Percentiles rank a stretch among this genome's conserved stretches.
phyloP scores from a whole-genome alignment of 2,888 invertebrate species.

The Drosophila pseudotalamancana region DNA sequence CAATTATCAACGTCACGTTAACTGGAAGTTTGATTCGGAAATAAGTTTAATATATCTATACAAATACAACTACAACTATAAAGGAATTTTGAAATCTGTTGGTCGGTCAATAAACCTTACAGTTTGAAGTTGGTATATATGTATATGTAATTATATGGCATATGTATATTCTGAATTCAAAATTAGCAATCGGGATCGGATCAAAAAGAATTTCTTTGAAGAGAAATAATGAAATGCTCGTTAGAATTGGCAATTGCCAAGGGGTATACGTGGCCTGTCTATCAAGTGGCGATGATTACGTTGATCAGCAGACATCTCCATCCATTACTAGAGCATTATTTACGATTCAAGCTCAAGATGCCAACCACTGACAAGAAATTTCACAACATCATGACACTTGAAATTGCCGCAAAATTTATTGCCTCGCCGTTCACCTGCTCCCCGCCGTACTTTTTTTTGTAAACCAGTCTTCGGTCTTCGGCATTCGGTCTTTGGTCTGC shows the following conservation, averaged over 20 bases:
- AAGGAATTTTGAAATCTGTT: not conserved
- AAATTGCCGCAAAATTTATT: constrained; percentile 69
- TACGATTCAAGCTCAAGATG: constrained; percentile 78
- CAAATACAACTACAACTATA: not conserved
- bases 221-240: constrained; percentile 37
- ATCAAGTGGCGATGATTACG: constrained; percentile 46
- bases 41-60: not conserved
- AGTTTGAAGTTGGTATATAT: not conserved
- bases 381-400: constrained; percentile 70
- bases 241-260: constrained; percentile 51
- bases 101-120: constrained; percentile 44
- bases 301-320: constrained; percentile 44
- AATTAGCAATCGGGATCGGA: constrained; percentile 26
- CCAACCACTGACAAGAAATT: constrained; percentile 68
- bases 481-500: constrained; percentile 16
- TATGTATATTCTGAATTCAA: constrained; percentile 32
- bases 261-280: constrained; percentile 51
- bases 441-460: constrained; percentile 27
- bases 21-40: not conserved
- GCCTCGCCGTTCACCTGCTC: constrained; percentile 38
- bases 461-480: constrained; percentile 40
- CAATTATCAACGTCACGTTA: not conserved
- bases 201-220: constrained; percentile 33
- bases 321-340: constrained; percentile 73
- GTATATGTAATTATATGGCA: not conserved